A percentile compares a stretch with the other conserved stretches of the same genome.
Evolutionary conservation across 2,888 invertebrate genomes (phyloP).

Genomic region (Candidula unifasciata): DNA sequence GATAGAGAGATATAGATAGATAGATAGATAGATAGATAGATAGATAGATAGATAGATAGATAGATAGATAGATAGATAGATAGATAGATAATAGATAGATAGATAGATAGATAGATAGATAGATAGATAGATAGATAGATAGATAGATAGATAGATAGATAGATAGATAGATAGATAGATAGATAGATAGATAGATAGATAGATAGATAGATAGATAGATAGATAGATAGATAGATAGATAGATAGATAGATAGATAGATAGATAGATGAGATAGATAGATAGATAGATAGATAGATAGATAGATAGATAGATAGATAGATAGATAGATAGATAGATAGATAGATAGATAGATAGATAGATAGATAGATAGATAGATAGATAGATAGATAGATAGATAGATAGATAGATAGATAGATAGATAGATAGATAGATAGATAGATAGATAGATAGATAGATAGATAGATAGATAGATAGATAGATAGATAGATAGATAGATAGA

Average conservation of each 20-base stretch:
- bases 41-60: neutral
- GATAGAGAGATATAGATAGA: neutral
- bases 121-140: neutral
- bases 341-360: slow-evolving; percentile 13
- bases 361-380: slow-evolving; percentile 18
- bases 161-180: neutral
- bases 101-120: neutral
- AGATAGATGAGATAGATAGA: no score
- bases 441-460: slow-evolving; percentile 9
- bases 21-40: neutral
- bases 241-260: no score
- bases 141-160: neutral
- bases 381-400: neutral
- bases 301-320: neutral
- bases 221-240: no score
- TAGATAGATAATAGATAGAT: neutral
- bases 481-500: neutral
- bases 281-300: no score
- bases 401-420: neutral
- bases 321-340: neutral
- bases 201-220: neutral
- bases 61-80: slow-evolving; percentile 15
- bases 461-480: slow-evolving; percentile 13
- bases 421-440: neutral
- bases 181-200: neutral